Percentiles rank a stretch among this genome's conserved stretches.
phyloP scores from a whole-genome alignment of 2,888 invertebrate species.

The Tetramorium bicarinatum region DNA sequence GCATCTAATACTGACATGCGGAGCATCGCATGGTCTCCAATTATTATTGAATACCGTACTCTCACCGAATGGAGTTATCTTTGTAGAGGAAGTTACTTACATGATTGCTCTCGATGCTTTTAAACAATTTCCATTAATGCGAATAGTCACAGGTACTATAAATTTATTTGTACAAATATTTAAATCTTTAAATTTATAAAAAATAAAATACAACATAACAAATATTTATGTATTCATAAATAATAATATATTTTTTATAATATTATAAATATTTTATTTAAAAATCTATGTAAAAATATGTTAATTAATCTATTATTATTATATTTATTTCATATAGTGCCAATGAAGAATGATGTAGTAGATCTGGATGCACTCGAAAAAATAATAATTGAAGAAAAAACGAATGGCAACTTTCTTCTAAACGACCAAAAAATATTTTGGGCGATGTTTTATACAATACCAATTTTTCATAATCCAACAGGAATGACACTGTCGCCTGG shows the following conservation, averaged over 20 bases:
- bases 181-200: no score
- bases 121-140: constrained; percentile 87
- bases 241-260: not conserved
- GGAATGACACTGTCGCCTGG: constrained; percentile 87
- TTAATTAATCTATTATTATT: not conserved
- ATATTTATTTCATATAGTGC: constrained; percentile 82
- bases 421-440: constrained; percentile 87
- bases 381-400: constrained; percentile 83
- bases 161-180: not conserved
- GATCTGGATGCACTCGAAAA: constrained; percentile 87
- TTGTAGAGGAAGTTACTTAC: constrained; percentile 90
- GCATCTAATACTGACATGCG: constrained; percentile 88
- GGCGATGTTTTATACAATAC: constrained; percentile 88
- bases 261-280: not conserved
- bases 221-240: no score
- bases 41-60: constrained; percentile 88
- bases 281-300: not conserved
- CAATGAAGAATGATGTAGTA: constrained; percentile 87
- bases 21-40: constrained; percentile 89
- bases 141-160: constrained; percentile 86
- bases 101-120: constrained; percentile 89
- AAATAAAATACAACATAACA: not conserved
- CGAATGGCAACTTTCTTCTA: constrained; percentile 75
- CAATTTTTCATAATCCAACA: constrained; percentile 89
- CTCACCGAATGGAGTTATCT: constrained; percentile 87